Conservation (phyloP, 2,797 vertebrate species). For the Pipistrellus pipistrellus region DNA sequence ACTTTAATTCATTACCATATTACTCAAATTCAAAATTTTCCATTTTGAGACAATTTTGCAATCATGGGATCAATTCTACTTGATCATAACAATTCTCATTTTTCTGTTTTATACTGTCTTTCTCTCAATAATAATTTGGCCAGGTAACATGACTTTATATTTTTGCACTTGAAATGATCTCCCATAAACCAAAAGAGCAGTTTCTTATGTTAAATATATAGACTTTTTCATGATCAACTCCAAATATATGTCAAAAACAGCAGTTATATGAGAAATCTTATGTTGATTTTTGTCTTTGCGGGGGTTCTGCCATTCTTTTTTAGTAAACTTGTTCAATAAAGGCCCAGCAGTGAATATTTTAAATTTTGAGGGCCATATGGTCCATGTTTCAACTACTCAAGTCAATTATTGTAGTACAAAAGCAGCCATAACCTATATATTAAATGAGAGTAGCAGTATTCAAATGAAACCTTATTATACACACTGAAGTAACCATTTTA, state of each 20-base stretch:
- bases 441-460: not conserved
- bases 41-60: not conserved
- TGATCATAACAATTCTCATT: not conserved
- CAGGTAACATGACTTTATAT: not conserved
- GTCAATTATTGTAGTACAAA: not conserved
- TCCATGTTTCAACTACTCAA: not conserved
- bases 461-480: slow-evolving; percentile 1
- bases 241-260: not conserved
- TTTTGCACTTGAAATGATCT: not conserved
- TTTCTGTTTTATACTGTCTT: not conserved
- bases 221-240: not conserved
- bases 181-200: not conserved
- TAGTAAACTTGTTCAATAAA: not conserved
- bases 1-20: not conserved
- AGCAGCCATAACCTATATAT: not conserved
- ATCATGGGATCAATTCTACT: not conserved
- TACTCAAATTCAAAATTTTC: not conserved
- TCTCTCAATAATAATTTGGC: not conserved
- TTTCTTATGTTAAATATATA: not conserved
- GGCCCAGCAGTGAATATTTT: not conserved
- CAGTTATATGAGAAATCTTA: not conserved
- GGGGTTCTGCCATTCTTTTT: not conserved
- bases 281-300: not conserved
- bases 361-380: not conserved
- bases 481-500: not conserved